Base-by-base conservation (phyloP, 2,888 invertebrate species). In the Temnothorax unifasciatus region DNA sequence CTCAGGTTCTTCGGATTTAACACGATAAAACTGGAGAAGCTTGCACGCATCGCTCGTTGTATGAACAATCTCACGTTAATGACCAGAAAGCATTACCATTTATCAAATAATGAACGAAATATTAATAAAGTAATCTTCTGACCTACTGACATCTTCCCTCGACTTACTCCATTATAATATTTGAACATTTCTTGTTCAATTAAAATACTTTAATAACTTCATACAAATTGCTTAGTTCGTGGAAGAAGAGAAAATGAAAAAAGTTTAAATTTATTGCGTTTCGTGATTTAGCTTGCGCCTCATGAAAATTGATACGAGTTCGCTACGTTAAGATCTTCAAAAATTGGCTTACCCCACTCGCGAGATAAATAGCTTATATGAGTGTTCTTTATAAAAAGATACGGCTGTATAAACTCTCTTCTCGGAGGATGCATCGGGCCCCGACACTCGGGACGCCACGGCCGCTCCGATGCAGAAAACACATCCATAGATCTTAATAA, bases 331-430 rank as follows among this genome's bases (percentile, higher is more conserved):
- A 59, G 59, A 81, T 81, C 34, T 61, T 59, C 38, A 59, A 81
- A 47, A 59, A 61, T 81, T 73, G 59, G 73, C 59, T 73, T 81
- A 81, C 38, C 47, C 18, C 15, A 25, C 59, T 61, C 38, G 38
- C 38, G 47, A 61, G 47, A 73, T 34, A 81, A 61, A 73, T 73
- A 34, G 68, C 59, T 47, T 34, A 73, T 73, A 73, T 47, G 59
- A 79, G 59, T 79, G 57, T 79, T 71, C 59, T 73, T 73, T 81
- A 73, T 81, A 81, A 61, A 73, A 73, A 73, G 59, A 79, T 79
- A 71, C 57, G 59, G 34, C 59, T 59, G 34, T 41, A 68, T 25
- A 68, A 69, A 77, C 69, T 44, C 57, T n/a, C 29, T 69, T 69
- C 69, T 3, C 54, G 44, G 57, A 54, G 54, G 54, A 41, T 69